Evolutionary conservation across 2,888 invertebrate genomes (phyloP).

Genomic region (Drosophila kuntzei): DNA sequence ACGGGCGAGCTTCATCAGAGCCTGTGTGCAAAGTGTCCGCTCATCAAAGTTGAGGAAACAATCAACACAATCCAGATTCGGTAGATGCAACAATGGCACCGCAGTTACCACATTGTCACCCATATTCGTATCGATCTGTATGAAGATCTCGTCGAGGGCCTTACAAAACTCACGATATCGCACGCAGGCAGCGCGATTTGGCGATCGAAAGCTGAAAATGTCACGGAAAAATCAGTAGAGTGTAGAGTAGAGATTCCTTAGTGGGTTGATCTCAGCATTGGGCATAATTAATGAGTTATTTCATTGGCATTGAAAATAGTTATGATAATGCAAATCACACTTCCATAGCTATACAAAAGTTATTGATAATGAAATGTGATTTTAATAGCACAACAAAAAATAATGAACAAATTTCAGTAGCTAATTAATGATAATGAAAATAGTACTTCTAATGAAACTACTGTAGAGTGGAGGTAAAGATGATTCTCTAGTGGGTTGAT

Average conservation of each 20-base stretch:
- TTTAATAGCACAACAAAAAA: too few relatives aligned
- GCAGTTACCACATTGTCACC: slow-evolving; percentile 89
- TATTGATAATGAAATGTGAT: too few relatives aligned
- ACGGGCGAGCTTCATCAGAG: slow-evolving; percentile 89
- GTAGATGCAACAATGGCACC: slow-evolving; percentile 90
- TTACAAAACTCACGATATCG: slow-evolving; percentile 90
- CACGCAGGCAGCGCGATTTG: slow-evolving; percentile 87
- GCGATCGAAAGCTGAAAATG: slow-evolving; percentile 88
- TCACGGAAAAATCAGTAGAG: background rate
- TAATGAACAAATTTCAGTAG: too few relatives aligned
- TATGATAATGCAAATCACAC: too few relatives aligned
- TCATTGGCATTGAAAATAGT: too few relatives aligned
- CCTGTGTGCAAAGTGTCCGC: slow-evolving; percentile 88
- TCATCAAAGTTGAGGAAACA: slow-evolving; percentile 91
- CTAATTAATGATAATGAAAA: too few relatives aligned
- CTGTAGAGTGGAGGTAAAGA: too few relatives aligned
- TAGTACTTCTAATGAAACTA: too few relatives aligned
- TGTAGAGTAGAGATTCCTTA: background rate
- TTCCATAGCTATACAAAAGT: too few relatives aligned
- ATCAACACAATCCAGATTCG: slow-evolving; percentile 88
- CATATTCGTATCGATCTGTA: slow-evolving; percentile 88
- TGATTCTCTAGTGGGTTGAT: background rate
- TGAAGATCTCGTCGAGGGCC: slow-evolving; percentile 90
- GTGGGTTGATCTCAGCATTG: too few relatives aligned
- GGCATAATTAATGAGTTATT: too few relatives aligned